Conservation (phyloP, 1,140 invertebrate genomes). For the Chrysoperla carnea region DNA sequence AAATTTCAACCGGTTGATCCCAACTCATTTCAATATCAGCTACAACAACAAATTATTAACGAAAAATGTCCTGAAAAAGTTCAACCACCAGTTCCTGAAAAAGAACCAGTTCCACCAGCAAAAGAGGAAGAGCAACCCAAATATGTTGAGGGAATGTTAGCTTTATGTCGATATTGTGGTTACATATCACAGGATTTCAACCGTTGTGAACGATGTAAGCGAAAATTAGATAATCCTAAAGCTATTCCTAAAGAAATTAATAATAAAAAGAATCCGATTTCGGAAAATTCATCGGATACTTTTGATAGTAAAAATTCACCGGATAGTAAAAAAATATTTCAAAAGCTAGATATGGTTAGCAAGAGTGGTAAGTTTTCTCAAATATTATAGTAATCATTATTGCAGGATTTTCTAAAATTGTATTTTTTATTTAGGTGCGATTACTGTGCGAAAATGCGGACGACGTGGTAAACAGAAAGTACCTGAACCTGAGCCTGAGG, state of each 20-base stretch:
- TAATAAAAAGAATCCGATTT: constrained; percentile 11
- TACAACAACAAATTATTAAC: not conserved
- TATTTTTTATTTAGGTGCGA: not conserved
- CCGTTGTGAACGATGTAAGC: constrained; percentile 43
- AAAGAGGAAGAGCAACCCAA: constrained; percentile 27
- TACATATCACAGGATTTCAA: constrained; percentile 52
- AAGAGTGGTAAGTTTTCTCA: not conserved
- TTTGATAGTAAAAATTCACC: too few relatives aligned
- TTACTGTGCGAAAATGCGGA: not conserved
- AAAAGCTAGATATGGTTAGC: too few relatives aligned
- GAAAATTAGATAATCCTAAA: constrained; percentile 32
- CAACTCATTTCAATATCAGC: not conserved
- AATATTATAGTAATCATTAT: not conserved
- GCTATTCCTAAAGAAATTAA: constrained; percentile 17
- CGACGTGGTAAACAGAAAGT: constrained; percentile 16
- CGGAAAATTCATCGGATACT: not conserved
- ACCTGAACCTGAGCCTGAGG: constrained; percentile 38
- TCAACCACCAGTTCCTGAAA: constrained; percentile 12
- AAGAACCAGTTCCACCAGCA: constrained; percentile 19
- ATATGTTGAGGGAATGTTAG: constrained; percentile 44
- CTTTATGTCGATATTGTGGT: constrained; percentile 52
- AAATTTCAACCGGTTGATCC: not conserved
- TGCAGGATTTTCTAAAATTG: not conserved
- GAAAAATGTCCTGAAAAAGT: constrained; percentile 4
- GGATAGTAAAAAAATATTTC: not conserved